A percentile compares a stretch with the other conserved stretches of the same genome.
Conservation (phyloP, 2,113 vertebrate genomes). For the Megaceryle torquata region DNA sequence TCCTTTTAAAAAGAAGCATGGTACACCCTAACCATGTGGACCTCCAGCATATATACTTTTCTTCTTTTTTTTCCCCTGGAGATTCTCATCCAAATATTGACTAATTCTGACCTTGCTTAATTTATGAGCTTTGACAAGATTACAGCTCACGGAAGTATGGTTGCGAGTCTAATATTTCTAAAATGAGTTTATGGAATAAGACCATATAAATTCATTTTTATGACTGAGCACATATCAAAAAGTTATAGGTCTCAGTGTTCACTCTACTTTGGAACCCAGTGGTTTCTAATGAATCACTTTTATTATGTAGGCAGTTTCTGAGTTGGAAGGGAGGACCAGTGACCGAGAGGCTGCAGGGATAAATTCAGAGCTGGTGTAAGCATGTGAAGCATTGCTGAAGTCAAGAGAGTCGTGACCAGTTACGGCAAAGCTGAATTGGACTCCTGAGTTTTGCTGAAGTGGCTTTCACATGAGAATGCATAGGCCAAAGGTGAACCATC, state of each 20-base stretch:
- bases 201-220: conserved; percentile 67
- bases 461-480: conserved; percentile 35
- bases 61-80: background rate
- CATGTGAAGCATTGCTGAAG: conserved; percentile 58
- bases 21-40: background rate
- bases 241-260: conserved; percentile 65
- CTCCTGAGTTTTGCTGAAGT: conserved; percentile 59
- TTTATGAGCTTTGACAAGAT: conserved; percentile 51
- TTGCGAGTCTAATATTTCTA: conserved; percentile 59
- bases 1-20: background rate
- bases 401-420: conserved; percentile 58
- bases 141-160: conserved; percentile 42
- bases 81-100: conserved; percentile 48
- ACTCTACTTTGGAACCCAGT: conserved; percentile 58
- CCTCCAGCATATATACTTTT: background rate
- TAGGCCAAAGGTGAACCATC: conserved; percentile 35
- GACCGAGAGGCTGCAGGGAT: conserved; percentile 66
- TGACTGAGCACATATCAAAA: conserved; percentile 75
- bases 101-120: conserved; percentile 57
- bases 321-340: conserved; percentile 65
- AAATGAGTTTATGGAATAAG: conserved; percentile 62
- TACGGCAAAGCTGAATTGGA: conserved; percentile 56
- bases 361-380: conserved; percentile 52
- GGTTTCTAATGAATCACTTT: conserved; percentile 77
- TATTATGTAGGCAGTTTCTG: conserved; percentile 66